Evolutionary conservation across 2,113 vertebrate species (phyloP), one percentile per base, ranked within the genome.

Genomic region (Bucco capensis): DNA sequence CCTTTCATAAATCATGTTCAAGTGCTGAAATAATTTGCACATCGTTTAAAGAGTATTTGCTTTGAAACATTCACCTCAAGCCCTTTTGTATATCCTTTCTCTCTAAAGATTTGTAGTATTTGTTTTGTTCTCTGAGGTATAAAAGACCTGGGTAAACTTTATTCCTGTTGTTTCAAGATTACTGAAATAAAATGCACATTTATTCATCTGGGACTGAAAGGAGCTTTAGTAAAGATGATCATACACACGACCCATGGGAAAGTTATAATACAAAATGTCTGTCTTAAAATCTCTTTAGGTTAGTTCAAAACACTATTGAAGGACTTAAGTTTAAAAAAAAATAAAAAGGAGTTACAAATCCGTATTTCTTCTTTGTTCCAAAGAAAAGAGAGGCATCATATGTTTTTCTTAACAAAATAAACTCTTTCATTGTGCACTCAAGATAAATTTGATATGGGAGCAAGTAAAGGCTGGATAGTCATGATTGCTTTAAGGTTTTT

Each of bases 61-160:
- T 98, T 98, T 98, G 98, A 98, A 98, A 98, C 97, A 97, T 97
- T 98, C 98, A 98, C 98, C 98, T 98, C 97, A 95, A 98, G 97
- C 97, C 97, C 97, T 98, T 97, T 97, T 96, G 97, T 98, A 98
- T 98, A 98, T 97, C 96, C 97, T 97, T 97, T 97, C 94, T 96
- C 97, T 97, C 97, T 93, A 96, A 98, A 98, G 98, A 98, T 97
- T 98, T 97, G 96, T 97, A 97, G 86, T 98, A 98, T 98, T 98
- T 98, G 97, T 98, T 98, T 98, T 98, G 97, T 98, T 98, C 97
- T 98, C 97, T 98, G 97, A 98, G 97, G 97, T 98, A 98, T 98
- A 98, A 98, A 98, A 98, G 97, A 98, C 97, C 97, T 98, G 96
- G 96, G 97, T 98, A 98, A 98, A 98, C 97, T 98, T 98, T 97